Evolutionary conservation across 2,113 vertebrate genomes (phyloP).

Genomic region (Centrocercus urophasianus): DNA sequence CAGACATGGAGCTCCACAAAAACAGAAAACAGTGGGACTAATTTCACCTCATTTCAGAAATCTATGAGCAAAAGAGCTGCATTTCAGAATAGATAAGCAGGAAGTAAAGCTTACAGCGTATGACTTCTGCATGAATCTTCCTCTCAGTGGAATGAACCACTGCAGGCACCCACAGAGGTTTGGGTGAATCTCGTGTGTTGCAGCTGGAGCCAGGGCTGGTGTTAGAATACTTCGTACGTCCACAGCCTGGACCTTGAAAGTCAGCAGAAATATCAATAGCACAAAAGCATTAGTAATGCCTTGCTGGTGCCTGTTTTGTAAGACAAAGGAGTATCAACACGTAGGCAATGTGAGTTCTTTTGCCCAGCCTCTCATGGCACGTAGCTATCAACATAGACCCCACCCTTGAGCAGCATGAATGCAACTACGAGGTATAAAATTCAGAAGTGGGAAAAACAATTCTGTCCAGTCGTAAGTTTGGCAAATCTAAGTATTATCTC

Average conservation of each 20-base stretch:
- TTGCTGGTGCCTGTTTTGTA: not conserved
- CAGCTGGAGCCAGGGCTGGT: rapidly evolving
- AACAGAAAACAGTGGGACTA: not conserved
- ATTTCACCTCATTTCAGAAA: not conserved
- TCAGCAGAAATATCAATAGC: not conserved
- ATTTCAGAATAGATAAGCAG: not conserved
- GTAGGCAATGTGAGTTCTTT: not conserved
- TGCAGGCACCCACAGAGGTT: not conserved
- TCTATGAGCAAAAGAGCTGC: rapidly evolving
- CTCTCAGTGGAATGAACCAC: not conserved
- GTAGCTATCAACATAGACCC: not conserved
- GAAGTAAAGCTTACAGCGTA: not conserved
- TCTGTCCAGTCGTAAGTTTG: not conserved
- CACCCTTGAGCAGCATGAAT: not conserved
- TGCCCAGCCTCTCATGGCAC: too few relatives aligned
- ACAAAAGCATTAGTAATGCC: not conserved
- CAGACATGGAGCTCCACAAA: not conserved
- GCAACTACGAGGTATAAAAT: not conserved
- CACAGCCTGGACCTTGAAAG: not conserved
- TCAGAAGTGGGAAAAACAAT: not conserved
- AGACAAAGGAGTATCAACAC: not conserved
- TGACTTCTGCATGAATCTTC: not conserved
- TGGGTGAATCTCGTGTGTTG: not conserved
- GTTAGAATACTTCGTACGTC: rapidly evolving
- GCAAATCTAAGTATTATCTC: not conserved